Conservation (phyloP, 2,888 invertebrate species). For the Panopea generosa region DNA sequence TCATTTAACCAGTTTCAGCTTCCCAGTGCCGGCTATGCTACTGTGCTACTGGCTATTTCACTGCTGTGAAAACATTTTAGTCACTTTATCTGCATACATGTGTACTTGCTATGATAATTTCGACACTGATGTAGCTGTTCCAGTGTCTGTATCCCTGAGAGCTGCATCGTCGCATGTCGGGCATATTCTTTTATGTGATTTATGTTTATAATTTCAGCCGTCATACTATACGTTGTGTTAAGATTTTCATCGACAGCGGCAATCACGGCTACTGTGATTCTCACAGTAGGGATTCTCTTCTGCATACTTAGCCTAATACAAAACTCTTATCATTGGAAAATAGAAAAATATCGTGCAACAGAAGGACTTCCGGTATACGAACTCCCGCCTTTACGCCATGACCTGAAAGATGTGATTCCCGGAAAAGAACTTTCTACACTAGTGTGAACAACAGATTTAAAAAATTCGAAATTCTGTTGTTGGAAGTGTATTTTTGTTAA, state of each 20-base stretch:
- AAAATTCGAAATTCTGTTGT: no score
- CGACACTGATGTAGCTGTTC: no score
- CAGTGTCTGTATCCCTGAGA: no score
- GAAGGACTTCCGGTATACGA: conserved; percentile 79
- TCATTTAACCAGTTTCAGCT: no score
- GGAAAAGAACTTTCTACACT: conserved; percentile 72
- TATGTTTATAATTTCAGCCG: conserved; percentile 87
- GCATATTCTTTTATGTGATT: no score
- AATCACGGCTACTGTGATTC: conserved; percentile 94
- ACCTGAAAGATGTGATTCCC: conserved; percentile 13
- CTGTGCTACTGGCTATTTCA: no score
- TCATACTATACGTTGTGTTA: conserved; percentile 96
- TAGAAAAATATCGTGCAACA: conserved; percentile 82
- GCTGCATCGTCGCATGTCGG: no score
- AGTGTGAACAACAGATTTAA: conserved; percentile 57
- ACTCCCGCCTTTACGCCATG: conserved; percentile 11
- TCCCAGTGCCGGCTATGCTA: no score
- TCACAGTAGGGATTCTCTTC: conserved; percentile 96
- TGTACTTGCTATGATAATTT: no score
- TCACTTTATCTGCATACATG: no score
- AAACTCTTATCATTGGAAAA: conserved; percentile 96
- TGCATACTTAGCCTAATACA: conserved; percentile 97
- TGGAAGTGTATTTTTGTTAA: no score
- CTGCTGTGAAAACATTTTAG: no score
- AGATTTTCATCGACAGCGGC: conserved; percentile 97